phyloP scores from a whole-genome alignment of 2,888 invertebrate species.

The Drosophila borborema region DNA sequence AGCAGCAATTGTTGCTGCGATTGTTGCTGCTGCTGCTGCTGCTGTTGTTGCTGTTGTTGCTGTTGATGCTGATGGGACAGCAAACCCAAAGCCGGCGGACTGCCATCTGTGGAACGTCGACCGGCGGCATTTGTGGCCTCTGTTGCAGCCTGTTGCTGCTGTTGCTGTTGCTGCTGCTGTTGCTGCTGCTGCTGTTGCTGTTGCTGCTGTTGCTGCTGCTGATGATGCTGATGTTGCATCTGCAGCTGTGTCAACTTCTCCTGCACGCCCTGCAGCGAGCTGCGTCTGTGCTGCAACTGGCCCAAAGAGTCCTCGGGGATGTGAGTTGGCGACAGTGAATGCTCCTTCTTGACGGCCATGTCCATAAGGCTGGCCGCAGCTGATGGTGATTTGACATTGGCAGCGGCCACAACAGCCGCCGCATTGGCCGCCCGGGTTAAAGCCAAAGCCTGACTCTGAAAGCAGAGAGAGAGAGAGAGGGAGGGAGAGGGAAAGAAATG shows the following conservation, averaged over 20 bases:
- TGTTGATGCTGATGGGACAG: slow-evolving; percentile 43
- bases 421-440: slow-evolving; percentile 86
- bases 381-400: slow-evolving; percentile 85
- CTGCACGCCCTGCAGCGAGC: slow-evolving; percentile 82
- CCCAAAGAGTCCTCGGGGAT: slow-evolving; percentile 50
- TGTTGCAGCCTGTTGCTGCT: slow-evolving; percentile 40
- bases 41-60: slow-evolving; percentile 45
- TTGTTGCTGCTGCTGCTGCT: slow-evolving; percentile 30
- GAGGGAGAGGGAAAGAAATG: background rate
- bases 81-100: slow-evolving; percentile 54
- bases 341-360: slow-evolving; percentile 84
- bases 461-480: background rate
- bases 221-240: slow-evolving; percentile 80
- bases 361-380: slow-evolving; percentile 79
- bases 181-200: slow-evolving; percentile 62
- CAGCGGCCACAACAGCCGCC: slow-evolving; percentile 48
- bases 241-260: slow-evolving; percentile 82
- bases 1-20: slow-evolving; percentile 47
- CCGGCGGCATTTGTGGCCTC: slow-evolving; percentile 45
- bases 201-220: slow-evolving; percentile 72
- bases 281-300: slow-evolving; percentile 69
- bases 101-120: slow-evolving; percentile 67
- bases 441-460: slow-evolving; percentile 89
- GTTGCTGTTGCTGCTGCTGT: slow-evolving; percentile 49
- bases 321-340: slow-evolving; percentile 83